Conservation (phyloP, 2,888 invertebrate genomes). For the Marasmarcha lunaedactyla region DNA sequence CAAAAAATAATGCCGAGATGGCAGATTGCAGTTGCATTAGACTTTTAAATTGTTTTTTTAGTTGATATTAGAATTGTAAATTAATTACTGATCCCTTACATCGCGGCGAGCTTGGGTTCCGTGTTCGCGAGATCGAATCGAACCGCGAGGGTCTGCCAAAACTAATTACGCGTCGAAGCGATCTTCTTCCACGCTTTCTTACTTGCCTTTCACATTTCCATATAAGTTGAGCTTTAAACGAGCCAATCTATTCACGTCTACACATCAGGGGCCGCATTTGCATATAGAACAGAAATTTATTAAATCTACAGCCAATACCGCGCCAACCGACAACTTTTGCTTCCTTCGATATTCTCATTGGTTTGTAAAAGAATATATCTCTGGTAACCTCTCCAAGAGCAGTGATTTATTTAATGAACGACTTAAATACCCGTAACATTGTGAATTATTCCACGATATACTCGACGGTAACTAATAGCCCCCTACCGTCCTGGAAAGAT, state of each 20-base stretch:
- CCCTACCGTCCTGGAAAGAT: not conserved
- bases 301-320: slow-evolving; percentile 71
- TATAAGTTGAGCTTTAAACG: slow-evolving; percentile 71
- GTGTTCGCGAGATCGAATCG: slow-evolving; percentile 45
- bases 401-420: slow-evolving; percentile 11
- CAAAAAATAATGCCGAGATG: slow-evolving; percentile 22
- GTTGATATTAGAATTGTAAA: slow-evolving; percentile 46
- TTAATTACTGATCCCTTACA: slow-evolving; percentile 38
- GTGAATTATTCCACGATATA: not conserved
- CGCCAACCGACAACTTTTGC: slow-evolving; percentile 63
- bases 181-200: slow-evolving; percentile 67
- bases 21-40: slow-evolving; percentile 24
- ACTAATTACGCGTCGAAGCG: slow-evolving; percentile 67
- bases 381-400: slow-evolving; percentile 16
- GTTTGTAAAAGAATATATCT: slow-evolving; percentile 34
- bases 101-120: slow-evolving; percentile 32
- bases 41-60: slow-evolving; percentile 28
- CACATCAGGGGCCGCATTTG: slow-evolving; percentile 70
- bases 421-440: not conserved
- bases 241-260: slow-evolving; percentile 71
- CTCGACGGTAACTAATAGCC: not conserved
- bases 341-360: slow-evolving; percentile 54
- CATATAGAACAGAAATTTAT: slow-evolving; percentile 71
- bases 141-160: slow-evolving; percentile 49
- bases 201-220: slow-evolving; percentile 69